A percentile compares a stretch with the other conserved stretches of the same genome.
phyloP scores from a whole-genome alignment of 2,797 vertebrate species.

The Cygnus olor region DNA sequence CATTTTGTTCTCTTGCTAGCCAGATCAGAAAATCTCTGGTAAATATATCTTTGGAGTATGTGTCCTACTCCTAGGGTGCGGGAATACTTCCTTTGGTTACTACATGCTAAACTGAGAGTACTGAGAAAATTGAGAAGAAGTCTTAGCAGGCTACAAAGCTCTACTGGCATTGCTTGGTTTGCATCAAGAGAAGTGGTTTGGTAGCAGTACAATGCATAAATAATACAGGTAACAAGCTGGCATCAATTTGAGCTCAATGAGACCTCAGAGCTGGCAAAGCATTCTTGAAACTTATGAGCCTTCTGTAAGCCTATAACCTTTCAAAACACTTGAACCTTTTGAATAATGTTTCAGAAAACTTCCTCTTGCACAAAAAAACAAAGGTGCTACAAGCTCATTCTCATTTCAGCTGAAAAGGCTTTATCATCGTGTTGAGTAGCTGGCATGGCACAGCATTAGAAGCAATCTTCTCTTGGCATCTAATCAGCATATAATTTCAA shows the following conservation, averaged over 20 bases:
- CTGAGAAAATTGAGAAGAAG: background rate
- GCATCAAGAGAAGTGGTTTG: background rate
- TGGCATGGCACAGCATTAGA: background rate
- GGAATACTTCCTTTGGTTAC: background rate
- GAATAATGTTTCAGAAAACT: background rate
- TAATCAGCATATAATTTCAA: constrained; percentile 34
- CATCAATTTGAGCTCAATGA: background rate
- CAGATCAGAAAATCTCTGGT: background rate
- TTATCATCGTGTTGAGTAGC: background rate
- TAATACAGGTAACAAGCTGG: background rate
- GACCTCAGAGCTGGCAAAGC: background rate
- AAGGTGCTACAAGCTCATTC: background rate
- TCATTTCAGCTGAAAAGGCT: background rate
- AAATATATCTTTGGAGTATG: background rate
- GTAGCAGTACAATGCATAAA: background rate
- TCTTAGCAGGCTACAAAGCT: background rate
- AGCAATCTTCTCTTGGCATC: constrained; percentile 37
- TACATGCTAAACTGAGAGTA: background rate
- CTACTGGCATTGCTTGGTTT: background rate
- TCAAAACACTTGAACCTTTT: constrained; percentile 6
- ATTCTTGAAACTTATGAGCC: background rate
- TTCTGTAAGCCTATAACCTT: background rate
- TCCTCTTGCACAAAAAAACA: background rate
- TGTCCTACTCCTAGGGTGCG: background rate
- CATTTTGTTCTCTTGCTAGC: background rate